Conservation (phyloP, 2,113 vertebrate species). For the Podarcis cretensis region DNA sequence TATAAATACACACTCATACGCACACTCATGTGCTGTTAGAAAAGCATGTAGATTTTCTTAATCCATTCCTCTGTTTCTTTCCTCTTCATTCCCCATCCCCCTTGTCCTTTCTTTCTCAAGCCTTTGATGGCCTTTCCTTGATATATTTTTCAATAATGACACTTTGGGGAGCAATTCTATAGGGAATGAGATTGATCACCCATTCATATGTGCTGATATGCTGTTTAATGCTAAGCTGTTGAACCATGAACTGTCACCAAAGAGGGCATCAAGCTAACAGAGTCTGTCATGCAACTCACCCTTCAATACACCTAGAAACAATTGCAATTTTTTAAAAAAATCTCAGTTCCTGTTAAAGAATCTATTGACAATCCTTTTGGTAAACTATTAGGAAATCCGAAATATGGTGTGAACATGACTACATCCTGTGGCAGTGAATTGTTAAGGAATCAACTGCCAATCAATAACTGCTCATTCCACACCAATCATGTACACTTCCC, state of each 20-base stretch:
- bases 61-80: neutral
- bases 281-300: conserved; percentile 62
- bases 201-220: conserved; percentile 75
- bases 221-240: conserved; percentile 77
- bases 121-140: conserved; percentile 65
- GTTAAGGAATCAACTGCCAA: neutral
- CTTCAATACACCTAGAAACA: conserved; percentile 62
- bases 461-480: neutral
- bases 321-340: conserved; percentile 64
- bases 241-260: conserved; percentile 78
- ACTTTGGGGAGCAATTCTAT: conserved; percentile 75
- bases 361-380: conserved; percentile 7
- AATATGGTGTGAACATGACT: no score
- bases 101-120: conserved; percentile 21
- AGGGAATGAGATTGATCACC: conserved; percentile 80
- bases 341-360: conserved; percentile 62
- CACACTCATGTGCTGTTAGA: neutral
- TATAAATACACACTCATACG: neutral
- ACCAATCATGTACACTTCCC: neutral
- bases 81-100: conserved; percentile 24
- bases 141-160: conserved; percentile 74
- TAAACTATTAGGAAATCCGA: neutral
- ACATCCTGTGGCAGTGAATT: neutral
- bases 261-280: conserved; percentile 76
- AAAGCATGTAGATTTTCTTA: neutral